Conservation (phyloP, 2,113 vertebrate species). For the Scortum barcoo region DNA sequence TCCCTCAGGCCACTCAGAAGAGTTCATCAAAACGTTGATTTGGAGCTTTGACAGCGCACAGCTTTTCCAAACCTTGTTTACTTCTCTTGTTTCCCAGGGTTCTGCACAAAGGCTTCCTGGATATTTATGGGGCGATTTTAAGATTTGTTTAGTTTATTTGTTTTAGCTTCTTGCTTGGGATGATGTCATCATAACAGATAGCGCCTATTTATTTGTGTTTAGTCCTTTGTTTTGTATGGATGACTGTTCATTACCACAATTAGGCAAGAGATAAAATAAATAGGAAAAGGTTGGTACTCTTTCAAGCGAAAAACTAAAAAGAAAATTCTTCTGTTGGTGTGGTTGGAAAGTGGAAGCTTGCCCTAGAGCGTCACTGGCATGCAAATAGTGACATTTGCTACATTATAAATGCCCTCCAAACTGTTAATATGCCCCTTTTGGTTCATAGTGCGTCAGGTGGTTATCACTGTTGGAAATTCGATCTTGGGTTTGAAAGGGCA, state of each 20-base stretch:
- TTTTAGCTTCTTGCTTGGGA: conserved; percentile 11
- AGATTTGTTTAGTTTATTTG: background rate
- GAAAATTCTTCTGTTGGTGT: background rate
- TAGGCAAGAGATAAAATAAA: conserved; percentile 1
- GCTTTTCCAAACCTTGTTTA: background rate
- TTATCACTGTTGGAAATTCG: conserved; percentile 52
- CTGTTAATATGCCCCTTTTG: conserved; percentile 45
- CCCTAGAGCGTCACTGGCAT: conserved; percentile 38
- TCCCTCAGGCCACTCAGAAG: background rate
- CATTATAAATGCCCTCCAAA: conserved; percentile 53
- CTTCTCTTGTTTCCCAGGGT: background rate
- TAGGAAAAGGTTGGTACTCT: background rate
- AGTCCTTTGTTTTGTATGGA: conserved; percentile 6
- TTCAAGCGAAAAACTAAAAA: conserved; percentile 11
- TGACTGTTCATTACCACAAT: conserved; percentile 16
- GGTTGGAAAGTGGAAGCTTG: background rate
- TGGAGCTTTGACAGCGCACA: background rate
- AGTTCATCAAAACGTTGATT: background rate
- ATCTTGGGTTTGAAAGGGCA: conserved; percentile 64
- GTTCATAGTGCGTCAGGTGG: conserved; percentile 59
- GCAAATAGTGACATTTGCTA: conserved; percentile 71
- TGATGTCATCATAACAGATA: conserved; percentile 31
- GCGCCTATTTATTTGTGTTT: conserved; percentile 9
- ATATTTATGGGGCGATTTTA: conserved; percentile 18
- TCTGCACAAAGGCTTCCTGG: background rate